Percentiles rank a stretch among this genome's conserved stretches.
Evolutionary conservation across 2,797 vertebrate species (phyloP).

Genomic region (Ceryle rudis): DNA sequence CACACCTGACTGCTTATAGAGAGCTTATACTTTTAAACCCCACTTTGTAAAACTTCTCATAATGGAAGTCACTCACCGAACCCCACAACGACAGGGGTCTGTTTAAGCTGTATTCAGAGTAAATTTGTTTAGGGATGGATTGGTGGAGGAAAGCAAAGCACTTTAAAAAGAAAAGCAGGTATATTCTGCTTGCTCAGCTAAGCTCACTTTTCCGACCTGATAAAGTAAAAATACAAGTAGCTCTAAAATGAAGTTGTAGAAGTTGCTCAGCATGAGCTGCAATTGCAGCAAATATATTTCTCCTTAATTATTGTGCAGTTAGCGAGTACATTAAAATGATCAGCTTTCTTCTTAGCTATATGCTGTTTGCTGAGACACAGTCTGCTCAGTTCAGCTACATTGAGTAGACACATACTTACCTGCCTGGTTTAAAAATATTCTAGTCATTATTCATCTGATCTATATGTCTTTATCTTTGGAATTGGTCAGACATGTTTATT

Average conservation of each 20-base stretch:
- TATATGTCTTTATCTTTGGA: neutral
- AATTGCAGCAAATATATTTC: constrained; percentile 14
- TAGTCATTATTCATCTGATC: neutral
- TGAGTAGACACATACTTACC: neutral
- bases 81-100: neutral
- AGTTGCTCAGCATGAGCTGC: neutral
- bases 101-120: neutral
- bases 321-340: neutral
- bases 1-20: neutral
- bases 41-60: neutral
- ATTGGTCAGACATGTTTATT: neutral
- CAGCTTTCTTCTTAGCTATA: neutral
- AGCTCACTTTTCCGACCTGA: neutral
- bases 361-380: neutral
- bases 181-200: neutral
- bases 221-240: neutral
- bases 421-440: neutral
- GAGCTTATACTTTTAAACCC: neutral
- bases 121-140: neutral
- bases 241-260: neutral
- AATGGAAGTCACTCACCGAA: neutral
- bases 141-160: neutral
- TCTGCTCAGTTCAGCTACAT: neutral
- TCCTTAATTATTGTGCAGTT: neutral
- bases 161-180: neutral